These are phyloP conservation scores for Verasper variegatus DNA, from an alignment of 2,113 vertebrate genomes.

Conservation along the genomic window DNA sequence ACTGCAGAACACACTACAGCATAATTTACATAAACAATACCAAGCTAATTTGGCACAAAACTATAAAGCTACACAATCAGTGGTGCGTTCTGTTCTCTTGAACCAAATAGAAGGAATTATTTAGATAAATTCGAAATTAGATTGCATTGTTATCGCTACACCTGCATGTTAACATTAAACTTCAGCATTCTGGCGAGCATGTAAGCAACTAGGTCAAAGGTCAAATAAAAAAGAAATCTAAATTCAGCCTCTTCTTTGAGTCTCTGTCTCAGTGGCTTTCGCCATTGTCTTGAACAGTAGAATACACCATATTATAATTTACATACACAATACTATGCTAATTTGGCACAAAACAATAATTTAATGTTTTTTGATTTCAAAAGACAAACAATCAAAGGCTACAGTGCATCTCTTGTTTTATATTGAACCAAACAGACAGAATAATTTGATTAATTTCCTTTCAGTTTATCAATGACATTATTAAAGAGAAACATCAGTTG, in stretches of 20 bases:
- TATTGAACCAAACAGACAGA: neutral
- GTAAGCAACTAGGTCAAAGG: neutral
- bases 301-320: neutral
- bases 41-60: too few relatives aligned
- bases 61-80: too few relatives aligned
- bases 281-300: neutral
- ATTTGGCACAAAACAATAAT: constrained; percentile 1
- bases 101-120: too few relatives aligned
- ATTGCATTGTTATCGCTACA: too few relatives aligned
- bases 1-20: too few relatives aligned
- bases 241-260: neutral
- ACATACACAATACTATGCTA: neutral
- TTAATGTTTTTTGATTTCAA: neutral
- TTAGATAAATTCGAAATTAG: too few relatives aligned
- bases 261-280: neutral
- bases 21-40: too few relatives aligned
- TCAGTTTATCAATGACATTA: neutral
- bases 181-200: neutral
- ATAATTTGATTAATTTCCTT: neutral
- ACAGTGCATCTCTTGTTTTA: neutral
- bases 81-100: too few relatives aligned
- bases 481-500: neutral
- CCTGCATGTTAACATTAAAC: neutral
- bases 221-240: neutral
- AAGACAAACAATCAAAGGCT: neutral